These are phyloP conservation scores for Sepioteuthis lessoniana DNA, from an alignment of 2,888 invertebrate genomes.

Conservation along the genomic window DNA sequence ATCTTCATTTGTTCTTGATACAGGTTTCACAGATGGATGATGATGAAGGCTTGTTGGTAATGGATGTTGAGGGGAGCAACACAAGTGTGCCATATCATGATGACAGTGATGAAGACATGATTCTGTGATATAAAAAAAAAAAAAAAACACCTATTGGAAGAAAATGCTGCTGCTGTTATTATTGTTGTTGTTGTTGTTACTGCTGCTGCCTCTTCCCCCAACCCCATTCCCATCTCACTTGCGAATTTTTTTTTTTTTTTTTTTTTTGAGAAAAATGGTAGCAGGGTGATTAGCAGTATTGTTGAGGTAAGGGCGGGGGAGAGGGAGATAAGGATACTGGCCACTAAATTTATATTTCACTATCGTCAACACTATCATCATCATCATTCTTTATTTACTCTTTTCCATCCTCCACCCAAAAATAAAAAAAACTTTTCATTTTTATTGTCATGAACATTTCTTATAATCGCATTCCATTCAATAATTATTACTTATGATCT, in stretches of 20 bases:
- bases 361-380: not conserved
- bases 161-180: not conserved
- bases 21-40: slow-evolving; percentile 40
- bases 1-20: not conserved
- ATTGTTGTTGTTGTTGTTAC: not conserved
- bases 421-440: no score
- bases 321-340: not conserved
- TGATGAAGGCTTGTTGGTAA: slow-evolving; percentile 40
- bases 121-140: slow-evolving; percentile 51
- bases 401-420: not conserved
- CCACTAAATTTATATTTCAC: not conserved
- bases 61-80: not conserved
- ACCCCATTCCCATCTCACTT: not conserved
- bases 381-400: not conserved
- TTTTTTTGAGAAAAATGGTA: not conserved
- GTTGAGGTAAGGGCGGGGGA: not conserved
- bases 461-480: not conserved
- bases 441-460: not conserved
- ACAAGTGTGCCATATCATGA: slow-evolving; percentile 57
- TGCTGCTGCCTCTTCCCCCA: no score
- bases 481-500: not conserved
- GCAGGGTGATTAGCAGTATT: not conserved
- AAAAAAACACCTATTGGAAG: not conserved
- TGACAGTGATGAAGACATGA: slow-evolving; percentile 63
- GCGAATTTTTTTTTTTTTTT: not conserved